These are phyloP conservation scores for Hydraecia micacea DNA, from an alignment of 2,888 invertebrate species.

Conservation along the genomic window DNA sequence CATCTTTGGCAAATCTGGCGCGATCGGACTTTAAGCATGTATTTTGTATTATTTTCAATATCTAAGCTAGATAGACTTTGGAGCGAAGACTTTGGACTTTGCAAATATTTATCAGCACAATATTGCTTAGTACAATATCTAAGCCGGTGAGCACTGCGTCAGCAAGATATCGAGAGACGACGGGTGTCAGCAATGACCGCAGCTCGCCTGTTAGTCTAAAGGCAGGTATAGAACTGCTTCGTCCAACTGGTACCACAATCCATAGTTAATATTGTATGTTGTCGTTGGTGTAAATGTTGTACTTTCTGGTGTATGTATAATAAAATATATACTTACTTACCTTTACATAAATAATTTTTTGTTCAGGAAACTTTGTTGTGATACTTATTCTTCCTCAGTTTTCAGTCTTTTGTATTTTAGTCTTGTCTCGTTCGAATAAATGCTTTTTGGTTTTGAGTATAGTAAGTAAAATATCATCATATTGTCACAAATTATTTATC, in stretches of 20 bases:
- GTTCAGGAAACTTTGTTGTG: background rate
- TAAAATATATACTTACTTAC: too few relatives aligned
- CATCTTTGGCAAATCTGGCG: too few relatives aligned
- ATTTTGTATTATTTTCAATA: background rate
- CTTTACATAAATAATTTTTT: too few relatives aligned
- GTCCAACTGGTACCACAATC: background rate
- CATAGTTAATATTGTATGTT: background rate
- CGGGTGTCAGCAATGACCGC: background rate
- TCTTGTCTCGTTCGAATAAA: background rate
- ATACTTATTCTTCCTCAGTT: background rate
- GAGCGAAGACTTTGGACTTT: background rate
- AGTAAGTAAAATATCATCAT: background rate
- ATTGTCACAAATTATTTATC: background rate
- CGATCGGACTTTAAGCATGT: too few relatives aligned
- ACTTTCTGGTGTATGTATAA: too few relatives aligned
- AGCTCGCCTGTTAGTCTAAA: background rate
- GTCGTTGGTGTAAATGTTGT: background rate
- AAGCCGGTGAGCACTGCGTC: slow-evolving; percentile 4
- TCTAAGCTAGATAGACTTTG: background rate
- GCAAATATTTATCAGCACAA: slow-evolving; percentile 5
- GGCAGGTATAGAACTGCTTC: background rate
- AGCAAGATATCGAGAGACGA: slow-evolving; percentile 11
- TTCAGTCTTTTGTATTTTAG: background rate
- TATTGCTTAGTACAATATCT: slow-evolving; percentile 8
- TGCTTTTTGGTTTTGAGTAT: background rate